phyloP scores from a whole-genome alignment of 2,888 invertebrate genomes.

The Caenorhabditis zanzibari region DNA sequence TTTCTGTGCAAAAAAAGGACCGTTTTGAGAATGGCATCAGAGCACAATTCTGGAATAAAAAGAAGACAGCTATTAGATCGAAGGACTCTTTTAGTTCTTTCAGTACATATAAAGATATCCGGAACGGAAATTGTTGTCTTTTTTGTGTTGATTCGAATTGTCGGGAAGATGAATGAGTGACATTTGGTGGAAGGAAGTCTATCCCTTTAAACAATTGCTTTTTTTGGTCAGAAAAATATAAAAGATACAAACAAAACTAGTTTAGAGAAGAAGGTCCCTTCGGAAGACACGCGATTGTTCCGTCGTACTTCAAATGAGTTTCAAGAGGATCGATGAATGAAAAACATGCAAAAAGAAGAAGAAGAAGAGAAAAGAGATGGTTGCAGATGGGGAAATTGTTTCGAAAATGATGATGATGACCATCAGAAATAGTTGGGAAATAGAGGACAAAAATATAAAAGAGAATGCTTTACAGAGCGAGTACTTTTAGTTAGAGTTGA shows the following conservation, averaged over 20 bases:
- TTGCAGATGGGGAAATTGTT: constrained; percentile 26
- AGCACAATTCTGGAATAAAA: constrained; percentile 6
- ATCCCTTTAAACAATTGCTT: constrained; percentile 28
- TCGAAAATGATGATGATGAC: constrained; percentile 24
- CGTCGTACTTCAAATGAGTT: constrained; percentile 50
- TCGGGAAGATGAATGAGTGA: constrained; percentile 41
- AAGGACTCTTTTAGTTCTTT: constrained; percentile 16
- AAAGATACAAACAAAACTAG: constrained; percentile 24
- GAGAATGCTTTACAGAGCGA: not conserved
- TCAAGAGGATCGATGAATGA: constrained; percentile 43
- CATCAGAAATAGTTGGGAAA: not conserved
- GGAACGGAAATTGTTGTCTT: constrained; percentile 52
- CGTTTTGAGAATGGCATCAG: not conserved
- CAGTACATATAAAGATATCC: constrained; percentile 32
- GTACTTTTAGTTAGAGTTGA: not conserved
- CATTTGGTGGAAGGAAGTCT: constrained; percentile 14
- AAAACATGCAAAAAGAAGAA: constrained; percentile 28
- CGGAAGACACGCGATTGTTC: constrained; percentile 61
- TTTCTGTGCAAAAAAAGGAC: not conserved
- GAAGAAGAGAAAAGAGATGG: not conserved
- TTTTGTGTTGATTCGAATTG: constrained; percentile 41
- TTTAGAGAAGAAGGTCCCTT: constrained; percentile 8
- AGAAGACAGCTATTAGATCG: constrained; percentile 19
- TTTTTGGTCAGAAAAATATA: not conserved
- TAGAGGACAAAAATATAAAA: not conserved